Evolutionary conservation across 2,888 invertebrate species (phyloP).

Genomic region (Cosmorhoe ocellata): DNA sequence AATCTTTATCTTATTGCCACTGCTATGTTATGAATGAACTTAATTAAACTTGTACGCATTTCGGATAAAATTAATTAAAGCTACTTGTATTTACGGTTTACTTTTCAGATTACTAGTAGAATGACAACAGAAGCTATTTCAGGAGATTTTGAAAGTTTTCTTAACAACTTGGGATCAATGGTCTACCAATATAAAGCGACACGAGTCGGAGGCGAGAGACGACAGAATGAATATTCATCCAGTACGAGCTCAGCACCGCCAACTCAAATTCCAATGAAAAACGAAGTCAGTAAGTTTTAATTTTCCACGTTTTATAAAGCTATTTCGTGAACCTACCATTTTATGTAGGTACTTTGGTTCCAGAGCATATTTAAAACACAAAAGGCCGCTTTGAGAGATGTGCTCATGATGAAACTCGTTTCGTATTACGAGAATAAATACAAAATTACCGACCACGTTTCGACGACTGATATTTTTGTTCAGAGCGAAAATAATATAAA

Average conservation of each 20-base stretch:
- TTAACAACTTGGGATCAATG: conserved; percentile 46
- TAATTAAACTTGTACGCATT: conserved; percentile 1
- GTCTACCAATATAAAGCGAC: conserved; percentile 42
- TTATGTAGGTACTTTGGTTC: conserved; percentile 19
- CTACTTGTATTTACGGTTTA: background rate
- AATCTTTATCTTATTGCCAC: background rate
- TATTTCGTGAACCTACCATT: conserved; percentile 2
- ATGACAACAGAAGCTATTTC: conserved; percentile 26
- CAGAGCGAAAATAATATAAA: conserved; percentile 28
- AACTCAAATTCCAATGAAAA: conserved; percentile 24
- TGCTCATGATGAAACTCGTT: conserved; percentile 64
- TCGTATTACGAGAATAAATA: conserved; percentile 67
- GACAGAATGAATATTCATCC: conserved; percentile 21
- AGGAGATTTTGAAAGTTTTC: conserved; percentile 46
- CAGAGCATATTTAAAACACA: conserved; percentile 37
- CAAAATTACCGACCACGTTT: conserved; percentile 41
- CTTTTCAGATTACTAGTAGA: conserved; percentile 7
- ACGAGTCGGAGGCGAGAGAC: conserved; percentile 10
- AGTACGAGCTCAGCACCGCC: conserved; percentile 17
- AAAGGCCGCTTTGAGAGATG: conserved; percentile 47
- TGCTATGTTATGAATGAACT: too few relatives aligned
- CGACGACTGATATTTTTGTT: conserved; percentile 11
- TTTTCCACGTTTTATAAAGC: conserved; percentile 18
- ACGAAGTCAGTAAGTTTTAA: conserved; percentile 42
- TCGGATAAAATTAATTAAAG: background rate